Percentiles rank a stretch among this genome's conserved stretches.
Conservation (phyloP, 1,140 invertebrate genomes). For the Zaprionus camerounensis region DNA sequence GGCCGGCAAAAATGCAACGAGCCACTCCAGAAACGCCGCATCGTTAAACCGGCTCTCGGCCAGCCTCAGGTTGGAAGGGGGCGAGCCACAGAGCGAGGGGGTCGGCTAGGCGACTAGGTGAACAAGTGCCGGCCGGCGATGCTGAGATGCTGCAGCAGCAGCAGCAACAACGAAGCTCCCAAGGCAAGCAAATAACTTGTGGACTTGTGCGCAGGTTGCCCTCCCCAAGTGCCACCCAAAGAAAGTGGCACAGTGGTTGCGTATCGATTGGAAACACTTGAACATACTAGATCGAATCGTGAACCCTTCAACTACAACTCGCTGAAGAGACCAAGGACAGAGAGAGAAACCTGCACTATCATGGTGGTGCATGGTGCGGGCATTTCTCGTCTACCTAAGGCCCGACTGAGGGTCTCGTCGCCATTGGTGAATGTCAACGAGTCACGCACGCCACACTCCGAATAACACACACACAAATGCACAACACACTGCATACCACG, state of each 20-base stretch:
- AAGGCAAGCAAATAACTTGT: conserved; percentile 35
- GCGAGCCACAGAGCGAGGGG: background rate
- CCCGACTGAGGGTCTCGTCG: conserved; percentile 32
- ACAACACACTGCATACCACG: conserved; percentile 16
- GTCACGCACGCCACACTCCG: conserved; percentile 52
- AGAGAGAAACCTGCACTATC: conserved; percentile 60
- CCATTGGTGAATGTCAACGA: conserved; percentile 58
- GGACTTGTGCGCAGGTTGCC: conserved; percentile 29
- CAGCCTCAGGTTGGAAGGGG: conserved; percentile 18
- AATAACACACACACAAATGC: conserved; percentile 9
- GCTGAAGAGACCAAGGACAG: background rate
- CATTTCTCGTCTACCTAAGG: conserved; percentile 47
- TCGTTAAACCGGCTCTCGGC: conserved; percentile 63
- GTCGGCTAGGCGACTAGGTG: conserved; percentile 31
- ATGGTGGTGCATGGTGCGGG: conserved; percentile 49
- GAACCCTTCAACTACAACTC: conserved; percentile 40
- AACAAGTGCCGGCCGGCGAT: conserved; percentile 46
- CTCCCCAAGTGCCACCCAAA: conserved; percentile 34
- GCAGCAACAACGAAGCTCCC: conserved; percentile 1
- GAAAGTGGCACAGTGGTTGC: conserved; percentile 62
- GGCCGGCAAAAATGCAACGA: conserved; percentile 64
- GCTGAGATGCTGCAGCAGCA: conserved; percentile 12
- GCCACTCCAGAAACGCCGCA: conserved; percentile 55
- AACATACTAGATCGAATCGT: conserved; percentile 47
- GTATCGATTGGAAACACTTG: conserved; percentile 45